Evolutionary conservation across 1,140 invertebrate species (phyloP).

Genomic region (Habropoda laboriosa): DNA sequence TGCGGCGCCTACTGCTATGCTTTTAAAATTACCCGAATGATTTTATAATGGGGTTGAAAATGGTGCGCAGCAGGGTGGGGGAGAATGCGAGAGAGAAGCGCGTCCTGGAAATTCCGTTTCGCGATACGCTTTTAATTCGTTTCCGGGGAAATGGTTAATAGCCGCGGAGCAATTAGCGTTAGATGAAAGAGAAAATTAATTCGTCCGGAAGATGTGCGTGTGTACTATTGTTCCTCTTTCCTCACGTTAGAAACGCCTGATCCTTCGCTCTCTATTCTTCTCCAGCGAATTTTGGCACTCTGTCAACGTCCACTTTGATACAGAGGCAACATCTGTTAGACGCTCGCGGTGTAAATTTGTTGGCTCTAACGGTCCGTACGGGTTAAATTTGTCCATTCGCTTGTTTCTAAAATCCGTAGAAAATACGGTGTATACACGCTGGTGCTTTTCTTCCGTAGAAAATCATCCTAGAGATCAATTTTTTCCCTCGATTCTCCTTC

Average conservation of each 20-base stretch:
- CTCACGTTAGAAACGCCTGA: neutral
- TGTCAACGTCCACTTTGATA: slow-evolving; percentile 45
- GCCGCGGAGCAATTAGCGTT: neutral
- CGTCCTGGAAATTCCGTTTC: too few species aligned
- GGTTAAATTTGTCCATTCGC: neutral
- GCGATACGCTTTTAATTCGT: neutral
- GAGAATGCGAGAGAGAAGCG: too few species aligned
- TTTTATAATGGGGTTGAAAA: too few species aligned
- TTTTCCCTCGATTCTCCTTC: too few species aligned
- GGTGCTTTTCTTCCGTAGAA: neutral
- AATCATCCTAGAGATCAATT: too few species aligned
- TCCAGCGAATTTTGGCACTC: slow-evolving; percentile 40
- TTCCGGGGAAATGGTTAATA: neutral
- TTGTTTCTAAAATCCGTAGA: neutral
- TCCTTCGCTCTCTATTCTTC: neutral
- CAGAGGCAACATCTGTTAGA: slow-evolving; percentile 36
- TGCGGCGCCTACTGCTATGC: slow-evolving; percentile 25
- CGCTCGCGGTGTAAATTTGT: neutral
- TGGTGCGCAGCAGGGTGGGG: too few species aligned
- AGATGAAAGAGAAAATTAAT: neutral
- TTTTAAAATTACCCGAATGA: slow-evolving; percentile 33
- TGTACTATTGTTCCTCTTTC: too few species aligned
- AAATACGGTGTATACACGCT: neutral
- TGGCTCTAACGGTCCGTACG: neutral
- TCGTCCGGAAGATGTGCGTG: neutral